A percentile compares a stretch with the other conserved stretches of the same genome.
Evolutionary conservation across 1,140 invertebrate genomes (phyloP).

Genomic region (Condylostylus longicornis): DNA sequence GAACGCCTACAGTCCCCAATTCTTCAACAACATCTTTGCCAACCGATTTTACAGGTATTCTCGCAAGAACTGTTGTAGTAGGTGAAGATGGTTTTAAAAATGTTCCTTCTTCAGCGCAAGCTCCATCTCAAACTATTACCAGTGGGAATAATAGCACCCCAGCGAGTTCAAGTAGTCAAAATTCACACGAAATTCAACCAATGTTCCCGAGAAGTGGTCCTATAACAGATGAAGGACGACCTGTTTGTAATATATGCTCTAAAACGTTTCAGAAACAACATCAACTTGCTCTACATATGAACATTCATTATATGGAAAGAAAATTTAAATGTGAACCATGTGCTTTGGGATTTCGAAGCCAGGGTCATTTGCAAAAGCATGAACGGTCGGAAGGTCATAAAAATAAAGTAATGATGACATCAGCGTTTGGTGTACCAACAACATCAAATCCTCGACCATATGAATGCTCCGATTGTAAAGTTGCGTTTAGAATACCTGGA

Average conservation of each 20-base stretch:
- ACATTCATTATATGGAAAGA: conserved; percentile 90
- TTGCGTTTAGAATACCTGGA: conserved; percentile 90
- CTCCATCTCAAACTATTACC: too few species aligned
- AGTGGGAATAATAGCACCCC: conserved; percentile 18
- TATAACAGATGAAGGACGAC: conserved; percentile 53
- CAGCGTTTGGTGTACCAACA: conserved; percentile 67
- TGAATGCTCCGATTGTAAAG: conserved; percentile 88
- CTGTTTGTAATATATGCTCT: conserved; percentile 74
- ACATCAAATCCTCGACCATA: conserved; percentile 84
- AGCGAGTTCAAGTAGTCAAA: not conserved
- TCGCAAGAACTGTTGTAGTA: conserved; percentile 22
- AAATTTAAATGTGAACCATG: conserved; percentile 84
- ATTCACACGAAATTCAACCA: conserved; percentile 9
- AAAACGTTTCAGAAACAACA: conserved; percentile 82
- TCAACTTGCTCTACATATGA: conserved; percentile 80
- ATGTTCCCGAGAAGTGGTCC: conserved; percentile 12
- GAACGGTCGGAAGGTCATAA: conserved; percentile 77
- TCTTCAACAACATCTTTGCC: conserved; percentile 17
- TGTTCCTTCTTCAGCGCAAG: conserved; percentile 23
- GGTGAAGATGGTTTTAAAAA: conserved; percentile 28
- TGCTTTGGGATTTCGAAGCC: conserved; percentile 77
- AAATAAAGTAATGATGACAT: conserved; percentile 80
- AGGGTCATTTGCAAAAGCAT: conserved; percentile 84
- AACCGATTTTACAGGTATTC: conserved; percentile 23
- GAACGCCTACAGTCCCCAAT: not conserved